Conservation (phyloP, 2,797 vertebrate genomes). For the Eptatretus atami region DNA sequence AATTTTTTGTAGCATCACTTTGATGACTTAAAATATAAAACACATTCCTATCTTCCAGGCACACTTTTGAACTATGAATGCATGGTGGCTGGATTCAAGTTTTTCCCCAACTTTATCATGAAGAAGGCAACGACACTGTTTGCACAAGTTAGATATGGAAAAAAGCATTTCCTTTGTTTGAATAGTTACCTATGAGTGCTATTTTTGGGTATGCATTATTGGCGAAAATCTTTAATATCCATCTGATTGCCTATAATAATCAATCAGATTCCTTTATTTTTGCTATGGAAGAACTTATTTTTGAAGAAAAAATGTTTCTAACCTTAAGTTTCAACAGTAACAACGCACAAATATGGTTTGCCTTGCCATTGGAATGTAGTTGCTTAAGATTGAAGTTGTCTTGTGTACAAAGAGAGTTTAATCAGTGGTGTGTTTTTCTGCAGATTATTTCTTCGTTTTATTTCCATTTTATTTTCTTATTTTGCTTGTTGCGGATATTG, state of each 20-base stretch:
- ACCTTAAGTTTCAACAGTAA: slow-evolving; percentile 4
- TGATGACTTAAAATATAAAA: too few relatives aligned
- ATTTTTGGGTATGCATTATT: slow-evolving; percentile 66
- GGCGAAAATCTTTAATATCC: slow-evolving; percentile 1
- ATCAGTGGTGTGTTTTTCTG: background rate
- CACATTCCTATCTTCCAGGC: too few relatives aligned
- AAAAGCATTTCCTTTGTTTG: slow-evolving; percentile 47
- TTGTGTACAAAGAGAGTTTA: slow-evolving; percentile 2
- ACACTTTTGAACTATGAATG: too few relatives aligned
- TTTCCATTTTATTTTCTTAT: background rate
- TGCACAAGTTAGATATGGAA: slow-evolving; percentile 60
- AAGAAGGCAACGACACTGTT: slow-evolving; percentile 14
- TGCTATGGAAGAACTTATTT: slow-evolving; percentile 6
- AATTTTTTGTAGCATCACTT: too few relatives aligned
- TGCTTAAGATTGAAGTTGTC: background rate
- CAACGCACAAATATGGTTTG: slow-evolving; percentile 3
- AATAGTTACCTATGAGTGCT: slow-evolving; percentile 44
- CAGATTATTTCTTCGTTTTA: background rate
- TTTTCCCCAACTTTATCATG: slow-evolving; percentile 4
- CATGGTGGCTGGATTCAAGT: background rate
- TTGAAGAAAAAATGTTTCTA: slow-evolving; percentile 3
- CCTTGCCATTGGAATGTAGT: slow-evolving; percentile 4
- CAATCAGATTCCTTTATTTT: slow-evolving; percentile 4
- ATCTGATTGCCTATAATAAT: slow-evolving; percentile 6
- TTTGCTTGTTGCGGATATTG: background rate